Evolutionary conservation across 2,113 vertebrate species (phyloP), one percentile per base, ranked within the genome.

Genomic region (Nasalis larvatus): DNA sequence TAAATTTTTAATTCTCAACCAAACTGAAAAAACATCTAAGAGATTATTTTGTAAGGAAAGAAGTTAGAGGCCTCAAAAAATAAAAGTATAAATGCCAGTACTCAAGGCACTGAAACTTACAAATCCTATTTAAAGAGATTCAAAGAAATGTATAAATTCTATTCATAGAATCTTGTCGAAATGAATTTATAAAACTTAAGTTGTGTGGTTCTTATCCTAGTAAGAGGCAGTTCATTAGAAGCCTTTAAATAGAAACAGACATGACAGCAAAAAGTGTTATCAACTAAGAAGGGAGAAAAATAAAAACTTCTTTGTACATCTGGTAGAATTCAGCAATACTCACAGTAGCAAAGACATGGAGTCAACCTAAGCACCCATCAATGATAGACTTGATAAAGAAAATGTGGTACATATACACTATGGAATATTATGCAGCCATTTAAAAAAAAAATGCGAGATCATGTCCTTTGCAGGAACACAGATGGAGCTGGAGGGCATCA

Each of bases 151-250:
- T 80, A 42, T n/a, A 73, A 89, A 56, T 80, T 35, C 30, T 71
- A 96, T 58, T 86, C 76, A 60, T 4, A 89, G 37, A 8, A 94
- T 4, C 17, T 83, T 32, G 37, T 74, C 54, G 49, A 92, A 98
- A 96, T 47, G 18, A 93, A 76, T 69, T 74, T 94, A 92, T 81
- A 80, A 95, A 77, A 86, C 10, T 89, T 89, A 86, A 78, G 18
- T 58, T 71, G 88, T 77, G 7, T 42, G 27, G 16, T n/a, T 93
- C 42, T 86, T 91, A 74, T 30, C 23, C 17, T 77, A 40, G 42
- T 40, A 81, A 73, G 35, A 17, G 30, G 32, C 27, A 87, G 83
- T 58, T 77, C 27, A 83, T 49, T 94, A 82, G 14, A 94, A 96
- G 69, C 2, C 68, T 77, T 76, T 84, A 89, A 25, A 63, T 40